Evolutionary conservation across 2,888 invertebrate species (phyloP), one percentile per base, ranked within the genome.

Genomic region (Hetaerina titia): DNA sequence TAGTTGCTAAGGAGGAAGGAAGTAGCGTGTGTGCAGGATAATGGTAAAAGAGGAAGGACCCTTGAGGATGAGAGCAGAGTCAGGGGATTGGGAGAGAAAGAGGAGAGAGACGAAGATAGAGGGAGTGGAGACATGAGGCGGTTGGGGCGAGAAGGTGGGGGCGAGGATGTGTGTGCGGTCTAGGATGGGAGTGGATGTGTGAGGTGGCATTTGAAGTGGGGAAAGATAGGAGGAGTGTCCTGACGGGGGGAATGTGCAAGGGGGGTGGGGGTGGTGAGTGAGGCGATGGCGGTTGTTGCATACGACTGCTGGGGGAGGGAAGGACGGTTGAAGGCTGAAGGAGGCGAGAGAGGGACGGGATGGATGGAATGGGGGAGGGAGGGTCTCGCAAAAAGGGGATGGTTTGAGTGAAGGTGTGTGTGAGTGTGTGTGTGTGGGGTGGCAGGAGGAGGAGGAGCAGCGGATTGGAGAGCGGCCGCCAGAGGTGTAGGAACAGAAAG

Each of bases 271-370:
- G 45, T 4, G 45, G 60, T 9, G 81, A 74, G 74, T 9, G n/a
- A 25, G 74, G 15, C 11, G 60, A 60, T 60, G 31, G 81, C 1
- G 25, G 25, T 11, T 81, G 25, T 25, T 31, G 31, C 31, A 31
- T 31, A 11, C 25, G 25, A 31, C n/a, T 45, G 45, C 69, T n/a
- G 69, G 69, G n/a, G 81, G 81, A 31, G 81, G 31, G 81, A 81
- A 81, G 81, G 81, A 81, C 81, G 81, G 81, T 81, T 81, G 81
- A 81, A 81, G 81, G 81, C 81, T 81, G 81, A 81, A 31, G 13
- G 81, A 81, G 81, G 81, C 81, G 25, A 81, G 81, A 11, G 81
- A 15, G 11, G 11, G 31, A n/a, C n/a, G 45, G 45, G 4, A 1
- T 13, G 31, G 15, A 74, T n/a, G 92, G 25, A 17, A 25, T n/a